Evolutionary conservation across 2,888 invertebrate species (phyloP).

Genomic region (Tryphoninae sp.): DNA sequence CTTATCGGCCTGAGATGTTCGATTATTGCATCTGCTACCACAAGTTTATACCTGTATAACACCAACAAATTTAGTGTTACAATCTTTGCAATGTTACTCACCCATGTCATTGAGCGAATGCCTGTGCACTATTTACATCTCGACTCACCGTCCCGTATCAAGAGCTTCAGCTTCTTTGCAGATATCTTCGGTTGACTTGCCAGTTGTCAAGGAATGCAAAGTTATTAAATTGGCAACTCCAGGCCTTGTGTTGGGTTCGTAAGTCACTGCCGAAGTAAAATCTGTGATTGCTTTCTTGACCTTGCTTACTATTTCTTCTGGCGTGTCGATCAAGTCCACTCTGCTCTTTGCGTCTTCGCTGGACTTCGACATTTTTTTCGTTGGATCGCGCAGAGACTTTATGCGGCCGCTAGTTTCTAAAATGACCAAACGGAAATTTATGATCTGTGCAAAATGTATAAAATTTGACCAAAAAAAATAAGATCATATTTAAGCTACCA

Average conservation of each 20-base stretch:
- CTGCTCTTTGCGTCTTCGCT: slow-evolving; percentile 89
- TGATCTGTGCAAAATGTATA: neutral
- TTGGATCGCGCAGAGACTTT: slow-evolving; percentile 92
- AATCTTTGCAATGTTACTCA: neutral
- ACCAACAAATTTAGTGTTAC: slow-evolving; percentile 8
- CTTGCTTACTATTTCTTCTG: slow-evolving; percentile 87
- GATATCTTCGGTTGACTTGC: slow-evolving; percentile 86
- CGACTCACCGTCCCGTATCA: slow-evolving; percentile 88
- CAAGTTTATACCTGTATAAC: slow-evolving; percentile 86
- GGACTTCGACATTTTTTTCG: slow-evolving; percentile 99
- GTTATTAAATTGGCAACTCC: slow-evolving; percentile 95
- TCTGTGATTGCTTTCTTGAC: slow-evolving; percentile 96
- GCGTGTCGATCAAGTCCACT: slow-evolving; percentile 90
- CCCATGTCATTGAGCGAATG: too few relatives aligned
- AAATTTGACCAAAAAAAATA: neutral
- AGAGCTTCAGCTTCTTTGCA: slow-evolving; percentile 85
- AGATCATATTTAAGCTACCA: slow-evolving; percentile 78
- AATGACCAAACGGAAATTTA: slow-evolving; percentile 50
- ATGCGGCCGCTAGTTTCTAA: slow-evolving; percentile 85
- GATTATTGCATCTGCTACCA: slow-evolving; percentile 88
- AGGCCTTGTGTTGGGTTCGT: slow-evolving; percentile 89
- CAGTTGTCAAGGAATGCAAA: slow-evolving; percentile 90
- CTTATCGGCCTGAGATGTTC: slow-evolving; percentile 88
- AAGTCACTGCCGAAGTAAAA: slow-evolving; percentile 91
- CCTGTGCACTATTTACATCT: slow-evolving; percentile 18